Evolutionary conservation across 1,140 invertebrate genomes (phyloP).

Genomic region (Pseudachorutes palmiensis): DNA sequence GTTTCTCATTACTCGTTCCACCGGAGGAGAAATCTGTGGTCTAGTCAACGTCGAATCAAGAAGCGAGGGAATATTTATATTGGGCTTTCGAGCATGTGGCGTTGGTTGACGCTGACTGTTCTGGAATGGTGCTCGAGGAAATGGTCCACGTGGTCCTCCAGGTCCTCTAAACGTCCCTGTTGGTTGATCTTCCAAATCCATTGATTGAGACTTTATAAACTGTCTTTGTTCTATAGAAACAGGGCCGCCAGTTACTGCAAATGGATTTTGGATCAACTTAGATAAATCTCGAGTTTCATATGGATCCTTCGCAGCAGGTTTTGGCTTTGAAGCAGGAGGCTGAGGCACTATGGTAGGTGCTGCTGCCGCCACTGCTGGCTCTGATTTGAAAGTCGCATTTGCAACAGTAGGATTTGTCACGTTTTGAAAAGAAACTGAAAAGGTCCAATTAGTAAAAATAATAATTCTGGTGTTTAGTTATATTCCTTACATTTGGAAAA

Average conservation of each 20-base stretch:
- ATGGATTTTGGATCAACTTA: neutral
- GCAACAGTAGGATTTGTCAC: neutral
- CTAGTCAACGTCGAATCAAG: neutral
- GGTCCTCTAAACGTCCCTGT: too few species aligned
- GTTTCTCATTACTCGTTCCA: neutral
- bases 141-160: neutral
- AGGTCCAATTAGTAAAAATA: too few species aligned
- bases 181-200: neutral
- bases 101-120: neutral
- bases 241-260: neutral
- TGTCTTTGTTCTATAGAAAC: neutral
- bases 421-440: too few species aligned
- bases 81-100: neutral
- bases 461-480: too few species aligned
- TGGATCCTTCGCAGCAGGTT: neutral
- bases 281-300: conserved; percentile 2
- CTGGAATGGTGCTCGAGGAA: neutral
- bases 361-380: neutral
- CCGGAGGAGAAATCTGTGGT: neutral
- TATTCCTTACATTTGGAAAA: too few species aligned
- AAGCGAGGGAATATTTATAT: neutral
- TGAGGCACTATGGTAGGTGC: neutral
- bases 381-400: neutral
- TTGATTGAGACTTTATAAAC: neutral
- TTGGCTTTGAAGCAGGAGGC: neutral